Conservation (phyloP, 2,797 vertebrate genomes). For the Cryptoprocta ferox region DNA sequence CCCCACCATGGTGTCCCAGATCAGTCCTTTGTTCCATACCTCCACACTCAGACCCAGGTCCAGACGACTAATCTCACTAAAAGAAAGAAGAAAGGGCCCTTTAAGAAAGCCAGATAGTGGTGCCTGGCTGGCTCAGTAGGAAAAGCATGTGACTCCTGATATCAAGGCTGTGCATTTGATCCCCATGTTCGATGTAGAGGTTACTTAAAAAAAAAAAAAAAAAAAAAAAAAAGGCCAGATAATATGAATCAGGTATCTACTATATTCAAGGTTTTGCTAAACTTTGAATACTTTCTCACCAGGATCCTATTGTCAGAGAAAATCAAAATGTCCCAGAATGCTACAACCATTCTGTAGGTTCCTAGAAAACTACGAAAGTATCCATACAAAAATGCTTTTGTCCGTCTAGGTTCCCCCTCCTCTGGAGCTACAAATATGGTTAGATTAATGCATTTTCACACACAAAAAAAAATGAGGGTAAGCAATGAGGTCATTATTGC, state of each 20-base stretch:
- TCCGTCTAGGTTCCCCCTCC: not conserved
- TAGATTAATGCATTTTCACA: constrained; percentile 8
- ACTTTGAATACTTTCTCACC: constrained; percentile 10
- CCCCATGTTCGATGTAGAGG: not conserved
- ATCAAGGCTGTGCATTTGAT: not conserved
- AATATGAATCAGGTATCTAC: not conserved
- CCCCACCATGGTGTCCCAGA: constrained; percentile 99
- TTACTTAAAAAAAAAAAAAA: not conserved
- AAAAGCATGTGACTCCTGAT: not conserved
- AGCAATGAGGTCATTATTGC: not conserved
- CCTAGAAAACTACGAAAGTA: constrained; percentile 13
- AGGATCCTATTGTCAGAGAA: constrained; percentile 2
- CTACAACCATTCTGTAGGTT: not conserved
- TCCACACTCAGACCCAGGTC: constrained; percentile 98
- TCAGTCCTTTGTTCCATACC: constrained; percentile 99
- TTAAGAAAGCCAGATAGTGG: constrained; percentile 45
- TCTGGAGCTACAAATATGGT: not conserved
- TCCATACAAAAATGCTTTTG: constrained; percentile 7
- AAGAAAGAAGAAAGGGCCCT: constrained; percentile 59
- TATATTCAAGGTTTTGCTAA: not conserved
- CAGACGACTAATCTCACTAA: constrained; percentile 96
- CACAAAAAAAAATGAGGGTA: not conserved
- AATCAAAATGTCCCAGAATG: constrained; percentile 42
- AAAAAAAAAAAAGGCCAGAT: constrained; percentile 42
- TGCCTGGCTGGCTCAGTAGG: not conserved